phyloP scores from a whole-genome alignment of 2,797 vertebrate species.

The Eidolon dupreanum region DNA sequence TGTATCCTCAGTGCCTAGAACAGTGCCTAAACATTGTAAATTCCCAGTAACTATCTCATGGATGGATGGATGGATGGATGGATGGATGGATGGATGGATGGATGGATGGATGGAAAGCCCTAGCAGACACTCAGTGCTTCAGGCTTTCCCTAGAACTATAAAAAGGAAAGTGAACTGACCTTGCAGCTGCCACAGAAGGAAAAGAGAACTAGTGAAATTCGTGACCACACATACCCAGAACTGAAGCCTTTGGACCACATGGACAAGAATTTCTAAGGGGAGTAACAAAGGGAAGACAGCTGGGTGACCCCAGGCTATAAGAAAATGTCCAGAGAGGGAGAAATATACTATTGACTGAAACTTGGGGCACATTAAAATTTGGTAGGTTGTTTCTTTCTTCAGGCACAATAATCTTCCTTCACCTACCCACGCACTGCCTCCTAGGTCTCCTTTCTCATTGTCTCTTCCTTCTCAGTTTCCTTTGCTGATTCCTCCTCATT shows the following conservation, averaged over 20 bases:
- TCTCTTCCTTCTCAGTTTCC: not conserved
- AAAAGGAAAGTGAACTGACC: not conserved
- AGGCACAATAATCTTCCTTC: not conserved
- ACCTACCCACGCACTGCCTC: not conserved
- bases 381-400: not conserved
- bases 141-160: constrained; percentile 13
- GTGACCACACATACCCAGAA: not conserved
- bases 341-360: not conserved
- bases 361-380: not conserved
- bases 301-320: not conserved
- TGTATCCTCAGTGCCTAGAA: not conserved
- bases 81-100: not conserved
- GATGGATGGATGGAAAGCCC: not conserved
- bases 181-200: not conserved
- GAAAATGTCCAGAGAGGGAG: too few species aligned
- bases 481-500: not conserved
- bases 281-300: not conserved
- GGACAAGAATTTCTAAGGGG: not conserved
- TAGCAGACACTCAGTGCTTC: not conserved
- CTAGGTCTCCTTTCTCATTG: not conserved
- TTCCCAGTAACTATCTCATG: not conserved
- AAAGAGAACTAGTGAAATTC: constrained; percentile 15
- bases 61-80: not conserved
- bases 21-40: not conserved
- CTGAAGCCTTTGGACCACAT: not conserved